Conservation (phyloP, 2,797 vertebrate species). For the Helicolenus hilgendorfi region DNA sequence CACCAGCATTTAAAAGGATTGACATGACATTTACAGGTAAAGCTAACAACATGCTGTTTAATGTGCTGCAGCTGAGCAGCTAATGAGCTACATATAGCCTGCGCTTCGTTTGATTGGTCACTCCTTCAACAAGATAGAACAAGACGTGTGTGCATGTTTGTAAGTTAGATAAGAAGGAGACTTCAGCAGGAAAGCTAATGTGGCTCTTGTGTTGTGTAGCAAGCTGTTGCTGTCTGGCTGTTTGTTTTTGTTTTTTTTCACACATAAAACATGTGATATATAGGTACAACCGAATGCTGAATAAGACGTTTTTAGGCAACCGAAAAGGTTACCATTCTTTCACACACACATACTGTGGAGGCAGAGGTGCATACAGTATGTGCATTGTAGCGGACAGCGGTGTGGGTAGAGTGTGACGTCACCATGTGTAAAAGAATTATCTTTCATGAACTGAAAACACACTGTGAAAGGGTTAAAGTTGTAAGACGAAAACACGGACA, state of each 20-base stretch:
- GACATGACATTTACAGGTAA: constrained; percentile 3
- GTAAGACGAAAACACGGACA: no score
- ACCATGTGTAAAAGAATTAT: no score
- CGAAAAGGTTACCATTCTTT: no score
- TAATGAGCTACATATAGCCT: neutral
- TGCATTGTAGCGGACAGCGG: no score
- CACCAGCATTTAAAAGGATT: neutral
- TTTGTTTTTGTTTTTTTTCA: neutral
- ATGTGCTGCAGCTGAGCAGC: constrained; percentile 8
- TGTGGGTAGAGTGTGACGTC: no score
- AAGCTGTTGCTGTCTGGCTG: neutral
- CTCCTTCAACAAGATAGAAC: neutral
- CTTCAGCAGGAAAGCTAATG: neutral
- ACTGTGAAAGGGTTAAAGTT: no score
- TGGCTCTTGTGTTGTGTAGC: neutral
- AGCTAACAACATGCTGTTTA: constrained; percentile 4
- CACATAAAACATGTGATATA: no score
- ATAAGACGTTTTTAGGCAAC: no score
- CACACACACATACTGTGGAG: no score
- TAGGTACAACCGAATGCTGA: no score
- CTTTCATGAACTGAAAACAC: no score
- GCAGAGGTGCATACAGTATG: no score
- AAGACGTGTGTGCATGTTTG: neutral
- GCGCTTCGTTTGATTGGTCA: neutral
- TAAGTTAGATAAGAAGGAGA: neutral